phyloP scores from a whole-genome alignment of 2,888 invertebrate genomes.

The Cataglyphis albicans region DNA sequence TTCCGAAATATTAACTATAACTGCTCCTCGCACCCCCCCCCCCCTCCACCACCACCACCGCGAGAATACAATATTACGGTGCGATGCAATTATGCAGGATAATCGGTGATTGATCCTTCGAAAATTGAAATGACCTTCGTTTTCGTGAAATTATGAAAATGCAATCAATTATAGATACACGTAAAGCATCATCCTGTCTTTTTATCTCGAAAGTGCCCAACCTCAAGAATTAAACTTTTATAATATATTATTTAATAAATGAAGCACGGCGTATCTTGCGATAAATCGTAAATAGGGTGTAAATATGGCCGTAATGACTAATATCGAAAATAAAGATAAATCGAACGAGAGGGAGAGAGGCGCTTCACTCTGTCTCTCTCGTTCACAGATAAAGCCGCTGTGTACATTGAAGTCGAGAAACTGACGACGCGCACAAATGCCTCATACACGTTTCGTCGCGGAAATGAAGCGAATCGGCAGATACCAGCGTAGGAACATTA shows the following conservation, averaged over 20 bases:
- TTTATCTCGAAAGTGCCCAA: neutral
- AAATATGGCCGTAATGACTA: conserved; percentile 20
- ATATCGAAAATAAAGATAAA: conserved; percentile 15
- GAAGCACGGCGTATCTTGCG: neutral
- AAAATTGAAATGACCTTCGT: neutral
- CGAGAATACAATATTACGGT: conserved; percentile 44
- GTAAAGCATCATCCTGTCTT: too few species aligned
- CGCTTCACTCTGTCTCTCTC: neutral
- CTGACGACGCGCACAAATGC: conserved; percentile 69
- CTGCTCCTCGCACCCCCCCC: conserved; percentile 20
- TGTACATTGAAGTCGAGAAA: conserved; percentile 66
- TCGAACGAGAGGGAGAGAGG: neutral
- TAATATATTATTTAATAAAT: neutral
- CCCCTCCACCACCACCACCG: too few species aligned
- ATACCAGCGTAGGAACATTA: conserved; percentile 79
- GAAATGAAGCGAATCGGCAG: conserved; percentile 81
- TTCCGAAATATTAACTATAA: conserved; percentile 31
- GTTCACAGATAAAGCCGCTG: conserved; percentile 65
- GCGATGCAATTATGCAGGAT: conserved; percentile 23
- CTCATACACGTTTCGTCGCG: conserved; percentile 63
- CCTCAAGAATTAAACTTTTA: neutral
- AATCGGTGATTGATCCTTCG: neutral
- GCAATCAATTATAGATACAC: neutral
- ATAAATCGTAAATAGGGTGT: conserved; percentile 9
- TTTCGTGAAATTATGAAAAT: neutral